phyloP scores from a whole-genome alignment of 2,797 vertebrate species.

The Rhinichthys osculus region DNA sequence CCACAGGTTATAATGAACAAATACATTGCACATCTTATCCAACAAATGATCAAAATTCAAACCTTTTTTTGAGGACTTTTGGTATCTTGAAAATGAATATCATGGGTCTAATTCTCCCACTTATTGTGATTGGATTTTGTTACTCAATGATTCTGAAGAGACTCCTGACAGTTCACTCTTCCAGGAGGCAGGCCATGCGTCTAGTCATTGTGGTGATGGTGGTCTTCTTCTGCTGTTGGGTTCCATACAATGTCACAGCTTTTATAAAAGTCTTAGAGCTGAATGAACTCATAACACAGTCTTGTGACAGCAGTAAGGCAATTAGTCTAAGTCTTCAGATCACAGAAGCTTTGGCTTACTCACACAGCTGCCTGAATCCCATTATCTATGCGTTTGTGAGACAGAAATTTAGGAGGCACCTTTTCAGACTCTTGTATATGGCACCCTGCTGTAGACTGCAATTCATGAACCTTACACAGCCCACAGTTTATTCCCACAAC shows the following conservation, averaged over 20 bases:
- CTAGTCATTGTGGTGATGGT: conserved; percentile 83
- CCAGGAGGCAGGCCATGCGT: conserved; percentile 84
- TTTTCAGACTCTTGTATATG: conserved; percentile 76
- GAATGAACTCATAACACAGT: background rate
- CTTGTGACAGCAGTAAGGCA: conserved; percentile 74
- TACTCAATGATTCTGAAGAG: conserved; percentile 84
- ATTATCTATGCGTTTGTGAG: conserved; percentile 92
- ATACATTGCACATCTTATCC: conserved; percentile 49
- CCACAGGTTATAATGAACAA: conserved; percentile 4
- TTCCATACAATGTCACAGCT: conserved; percentile 83
- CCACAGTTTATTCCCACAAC: conserved; percentile 78
- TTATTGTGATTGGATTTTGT: conserved; percentile 83
- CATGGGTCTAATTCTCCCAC: conserved; percentile 83
- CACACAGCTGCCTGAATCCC: conserved; percentile 91
- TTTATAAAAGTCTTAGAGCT: conserved; percentile 81
- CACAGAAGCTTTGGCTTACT: conserved; percentile 84
- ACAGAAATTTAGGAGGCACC: conserved; percentile 86
- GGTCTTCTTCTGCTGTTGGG: conserved; percentile 88
- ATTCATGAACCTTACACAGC: conserved; percentile 72
- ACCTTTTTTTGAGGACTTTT: conserved; percentile 70
- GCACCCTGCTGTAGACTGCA: conserved; percentile 69
- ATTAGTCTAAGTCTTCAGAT: conserved; percentile 77
- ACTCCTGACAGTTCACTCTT: conserved; percentile 73
- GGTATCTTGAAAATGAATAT: conserved; percentile 84
- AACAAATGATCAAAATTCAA: fast-evolving